Conservation (phyloP, 35 echinoderm and acorn worm species). For the Eucidaris tribuloides region DNA sequence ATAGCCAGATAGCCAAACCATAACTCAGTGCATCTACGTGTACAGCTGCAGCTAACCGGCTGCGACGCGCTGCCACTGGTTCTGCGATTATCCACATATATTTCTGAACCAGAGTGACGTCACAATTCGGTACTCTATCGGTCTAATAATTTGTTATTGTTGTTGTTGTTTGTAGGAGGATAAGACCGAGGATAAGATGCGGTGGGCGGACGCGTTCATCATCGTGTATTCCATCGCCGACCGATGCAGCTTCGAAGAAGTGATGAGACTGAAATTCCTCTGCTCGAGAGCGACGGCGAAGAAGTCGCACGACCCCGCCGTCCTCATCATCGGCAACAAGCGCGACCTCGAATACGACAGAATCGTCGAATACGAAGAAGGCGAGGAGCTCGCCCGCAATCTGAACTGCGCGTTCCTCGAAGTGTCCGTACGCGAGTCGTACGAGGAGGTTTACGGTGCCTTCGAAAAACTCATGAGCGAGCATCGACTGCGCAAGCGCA, state of each 20-base stretch:
- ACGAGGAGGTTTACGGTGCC: slow-evolving; percentile 67
- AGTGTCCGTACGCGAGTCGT: slow-evolving; percentile 71
- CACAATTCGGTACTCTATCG: too few relatives aligned
- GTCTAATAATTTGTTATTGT: slow-evolving; percentile 7
- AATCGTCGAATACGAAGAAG: slow-evolving; percentile 65
- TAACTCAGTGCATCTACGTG: too few relatives aligned
- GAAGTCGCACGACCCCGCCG: slow-evolving; percentile 55
- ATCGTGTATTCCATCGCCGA: slow-evolving; percentile 95
- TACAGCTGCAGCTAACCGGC: not conserved
- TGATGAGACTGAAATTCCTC: slow-evolving; percentile 82
- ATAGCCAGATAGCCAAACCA: too few relatives aligned
- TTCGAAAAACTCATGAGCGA: slow-evolving; percentile 80
- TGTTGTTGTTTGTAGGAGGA: slow-evolving; percentile 61
- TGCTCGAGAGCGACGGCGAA: slow-evolving; percentile 58
- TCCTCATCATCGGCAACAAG: slow-evolving; percentile 97
- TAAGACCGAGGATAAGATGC: slow-evolving; percentile 67
- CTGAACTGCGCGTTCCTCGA: slow-evolving; percentile 77
- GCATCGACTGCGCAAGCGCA: slow-evolving; percentile 47
- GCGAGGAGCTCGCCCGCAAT: slow-evolving; percentile 42
- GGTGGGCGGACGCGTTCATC: slow-evolving; percentile 97
- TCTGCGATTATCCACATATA: too few relatives aligned
- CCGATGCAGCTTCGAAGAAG: slow-evolving; percentile 92
- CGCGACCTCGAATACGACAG: slow-evolving; percentile 74
- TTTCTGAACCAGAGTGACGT: too few relatives aligned
- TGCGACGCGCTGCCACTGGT: too few relatives aligned